phyloP scores from a whole-genome alignment of 2,797 vertebrate species.

The Octomys mimax region DNA sequence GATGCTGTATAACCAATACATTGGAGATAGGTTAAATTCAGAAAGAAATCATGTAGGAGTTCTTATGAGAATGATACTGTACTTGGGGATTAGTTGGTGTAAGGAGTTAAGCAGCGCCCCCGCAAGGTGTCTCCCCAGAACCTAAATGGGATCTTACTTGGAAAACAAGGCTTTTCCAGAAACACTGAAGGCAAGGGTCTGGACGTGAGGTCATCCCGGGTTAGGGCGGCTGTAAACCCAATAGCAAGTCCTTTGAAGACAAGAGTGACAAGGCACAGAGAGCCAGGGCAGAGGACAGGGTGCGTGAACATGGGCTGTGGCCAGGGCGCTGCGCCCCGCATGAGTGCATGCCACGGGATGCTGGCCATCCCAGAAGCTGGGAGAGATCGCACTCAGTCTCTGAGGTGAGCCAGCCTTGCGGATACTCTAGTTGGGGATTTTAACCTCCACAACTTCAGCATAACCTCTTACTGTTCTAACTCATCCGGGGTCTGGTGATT shows the following conservation, averaged over 20 bases:
- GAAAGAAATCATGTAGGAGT: neutral
- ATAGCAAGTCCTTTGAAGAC: too few relatives aligned
- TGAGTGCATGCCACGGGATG: accelerated
- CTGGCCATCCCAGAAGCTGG: neutral
- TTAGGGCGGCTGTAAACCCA: neutral
- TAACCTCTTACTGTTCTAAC: accelerated
- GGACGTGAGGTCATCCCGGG: neutral
- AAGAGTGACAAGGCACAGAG: too few relatives aligned
- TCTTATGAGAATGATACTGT: neutral
- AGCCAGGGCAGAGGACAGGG: neutral
- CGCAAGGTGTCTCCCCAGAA: neutral
- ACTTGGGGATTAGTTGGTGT: neutral
- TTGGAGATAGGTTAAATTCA: neutral
- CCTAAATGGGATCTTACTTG: neutral
- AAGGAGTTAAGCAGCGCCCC: neutral
- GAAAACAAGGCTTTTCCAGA: neutral
- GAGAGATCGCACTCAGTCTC: neutral
- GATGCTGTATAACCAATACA: neutral
- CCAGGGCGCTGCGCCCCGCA: accelerated
- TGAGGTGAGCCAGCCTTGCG: neutral
- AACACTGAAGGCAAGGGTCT: neutral
- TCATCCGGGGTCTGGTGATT: neutral
- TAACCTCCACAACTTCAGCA: neutral
- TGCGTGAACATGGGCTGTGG: neutral
- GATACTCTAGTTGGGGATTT: neutral